Conservation (phyloP, 2,888 invertebrate genomes). For the Itoplectis maculator region DNA sequence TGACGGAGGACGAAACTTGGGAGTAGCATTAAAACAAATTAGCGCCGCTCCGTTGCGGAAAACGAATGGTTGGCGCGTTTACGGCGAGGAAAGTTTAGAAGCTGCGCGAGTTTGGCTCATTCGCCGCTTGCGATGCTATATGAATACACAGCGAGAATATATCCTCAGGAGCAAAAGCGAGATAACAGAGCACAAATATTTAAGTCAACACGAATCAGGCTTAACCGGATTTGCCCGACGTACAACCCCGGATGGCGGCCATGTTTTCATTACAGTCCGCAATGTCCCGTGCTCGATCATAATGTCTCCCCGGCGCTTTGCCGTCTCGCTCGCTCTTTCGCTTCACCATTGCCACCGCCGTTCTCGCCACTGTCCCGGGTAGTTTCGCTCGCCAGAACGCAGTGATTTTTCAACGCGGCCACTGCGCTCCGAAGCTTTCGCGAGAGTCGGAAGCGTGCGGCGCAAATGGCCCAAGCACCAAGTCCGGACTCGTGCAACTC, state of each 20-base stretch:
- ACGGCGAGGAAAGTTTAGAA: conserved; percentile 61
- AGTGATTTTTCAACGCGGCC: conserved; percentile 79
- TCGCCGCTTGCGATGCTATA: too few species aligned
- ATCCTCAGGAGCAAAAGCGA: background rate
- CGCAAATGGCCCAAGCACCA: conserved; percentile 68
- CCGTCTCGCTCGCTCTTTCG: conserved; percentile 68
- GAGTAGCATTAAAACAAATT: conserved; percentile 54
- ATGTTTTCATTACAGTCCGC: conserved; percentile 82
- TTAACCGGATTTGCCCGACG: conserved; percentile 55
- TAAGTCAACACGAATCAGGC: conserved; percentile 65
- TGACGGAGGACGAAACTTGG: conserved; percentile 49
- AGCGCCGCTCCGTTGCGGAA: conserved; percentile 36
- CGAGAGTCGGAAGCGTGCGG: conserved; percentile 30
- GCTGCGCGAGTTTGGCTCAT: background rate
- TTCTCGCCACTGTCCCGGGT: conserved; percentile 59
- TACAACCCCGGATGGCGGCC: conserved; percentile 76
- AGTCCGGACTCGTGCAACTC: conserved; percentile 76
- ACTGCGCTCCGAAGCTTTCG: conserved; percentile 39
- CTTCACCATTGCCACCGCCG: too few species aligned
- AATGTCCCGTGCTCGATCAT: conserved; percentile 82
- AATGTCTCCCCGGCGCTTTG: conserved; percentile 71
- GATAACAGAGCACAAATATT: conserved; percentile 54
- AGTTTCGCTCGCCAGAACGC: conserved; percentile 71
- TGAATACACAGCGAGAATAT: too few species aligned
- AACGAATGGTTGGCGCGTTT: conserved; percentile 48